Evolutionary conservation across 2,113 vertebrate genomes (phyloP).

Genomic region (Heterocephalus glaber): DNA sequence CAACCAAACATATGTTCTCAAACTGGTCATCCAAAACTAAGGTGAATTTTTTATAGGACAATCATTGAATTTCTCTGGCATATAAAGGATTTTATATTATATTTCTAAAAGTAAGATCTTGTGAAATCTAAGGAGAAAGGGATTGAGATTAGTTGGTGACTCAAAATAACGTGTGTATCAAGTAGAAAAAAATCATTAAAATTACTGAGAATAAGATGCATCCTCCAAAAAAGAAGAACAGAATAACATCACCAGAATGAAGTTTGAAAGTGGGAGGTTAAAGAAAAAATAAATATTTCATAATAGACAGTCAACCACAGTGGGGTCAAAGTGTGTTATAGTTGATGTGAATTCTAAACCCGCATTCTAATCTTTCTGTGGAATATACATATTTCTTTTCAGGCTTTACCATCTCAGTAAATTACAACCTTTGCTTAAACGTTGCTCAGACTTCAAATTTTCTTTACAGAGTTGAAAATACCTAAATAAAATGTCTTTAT

Average conservation of each 20-base stretch:
- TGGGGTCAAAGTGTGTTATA: fast-evolving
- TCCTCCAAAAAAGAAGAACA: not conserved
- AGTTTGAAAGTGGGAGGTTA: not conserved
- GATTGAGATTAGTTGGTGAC: not conserved
- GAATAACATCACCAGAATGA: not conserved
- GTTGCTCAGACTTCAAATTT: not conserved
- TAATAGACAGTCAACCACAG: not conserved
- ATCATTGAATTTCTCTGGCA: not conserved
- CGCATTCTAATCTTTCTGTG: not conserved
- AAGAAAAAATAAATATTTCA: not conserved
- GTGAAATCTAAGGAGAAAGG: not conserved
- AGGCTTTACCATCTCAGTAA: not conserved
- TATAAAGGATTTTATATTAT: not conserved
- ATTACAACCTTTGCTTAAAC: not conserved
- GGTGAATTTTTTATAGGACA: not conserved
- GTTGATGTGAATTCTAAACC: not conserved
- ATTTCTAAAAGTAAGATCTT: not conserved
- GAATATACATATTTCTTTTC: not conserved
- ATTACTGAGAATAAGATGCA: not conserved
- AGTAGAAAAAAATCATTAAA: not conserved
- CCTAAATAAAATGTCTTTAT: not conserved
- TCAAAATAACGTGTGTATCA: not conserved
- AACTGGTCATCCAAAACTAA: not conserved
- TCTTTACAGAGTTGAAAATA: not conserved
- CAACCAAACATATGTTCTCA: not conserved